Base-by-base conservation (phyloP, 2,797 vertebrate genomes). In the Gouania willdenowi region DNA sequence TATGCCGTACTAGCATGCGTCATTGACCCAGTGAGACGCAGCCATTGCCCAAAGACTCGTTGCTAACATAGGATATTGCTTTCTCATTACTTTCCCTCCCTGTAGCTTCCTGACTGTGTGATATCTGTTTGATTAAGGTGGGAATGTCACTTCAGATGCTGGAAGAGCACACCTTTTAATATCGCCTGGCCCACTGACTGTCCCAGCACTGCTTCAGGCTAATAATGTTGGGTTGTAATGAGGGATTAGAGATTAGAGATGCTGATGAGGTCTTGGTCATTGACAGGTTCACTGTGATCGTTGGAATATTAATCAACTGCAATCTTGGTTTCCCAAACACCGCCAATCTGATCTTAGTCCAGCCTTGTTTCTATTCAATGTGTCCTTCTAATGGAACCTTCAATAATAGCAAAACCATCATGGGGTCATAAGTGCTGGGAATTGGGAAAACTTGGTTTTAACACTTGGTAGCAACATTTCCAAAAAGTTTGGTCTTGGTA, bases 81-180 rank as follows among this genome's bases (percentile, higher is more conserved):
- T 73, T 73, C 76, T 80, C 73, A 81, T 85, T 80, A 79, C 63
- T 71, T 55, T 35, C 33, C 42, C 53, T 76, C 77, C 81, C 68
- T 40, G 41, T 51, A 74, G 79, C 75, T 74, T 76, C 55, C 27
- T 58, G n/a, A n/a, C n/a, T n/a, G 66, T 33, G 27, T 65, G 77
- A 82, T 84, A 79, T 79, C 73, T 55, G 64, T 81, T 82, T 86
- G 86, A 89, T 88, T 86, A 83, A 81, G 74, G 59, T 76, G 41
- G 79, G 83, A 79, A 74, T 83, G 77, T 84, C 75, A 71, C 71
- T 53, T 51, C 64, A 71, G 72, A 75, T 51, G 35, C 59, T 58
- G 61, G 75, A 74, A 77, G 75, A 75, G 66, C 46, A 47, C 66
- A 74, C 72, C 81, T 83, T 86, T 86, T 85, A 84, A 81, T 81